Base-by-base conservation (phyloP, 2,113 vertebrate genomes). In the Noctilio leporinus region DNA sequence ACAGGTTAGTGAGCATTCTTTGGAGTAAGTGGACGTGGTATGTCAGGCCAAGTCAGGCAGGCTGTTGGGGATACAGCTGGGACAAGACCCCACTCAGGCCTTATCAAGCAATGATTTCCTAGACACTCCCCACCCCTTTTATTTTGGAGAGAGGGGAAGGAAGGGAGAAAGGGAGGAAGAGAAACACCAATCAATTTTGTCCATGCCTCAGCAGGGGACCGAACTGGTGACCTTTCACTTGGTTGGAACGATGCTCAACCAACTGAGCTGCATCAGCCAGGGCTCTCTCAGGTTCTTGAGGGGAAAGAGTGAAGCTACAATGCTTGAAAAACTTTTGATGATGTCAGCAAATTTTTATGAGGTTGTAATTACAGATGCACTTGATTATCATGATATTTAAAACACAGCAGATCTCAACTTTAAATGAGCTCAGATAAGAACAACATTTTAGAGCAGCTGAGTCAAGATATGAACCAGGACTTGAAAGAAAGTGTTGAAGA, bases 1-100 rank as follows among this genome's bases (percentile, higher is more conserved):
- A 9, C 9, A 1, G 16, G 14, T 4, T 22, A 12, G 24, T 22
- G 19, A 7, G n/a, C 3, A 40, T 24, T 30, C 43, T 35, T 24
- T 65, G 40, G 78, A 24, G 38, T 59, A 5, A 10, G 6, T 2
- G 33, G 81, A 35, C 33, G 57, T 28, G 4, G 26, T 77, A 47
- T 33, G 51, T 40, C n/a, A 3, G 40, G 45, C 59, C 49, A 20
- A 53, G 26, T 57, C 24, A 33, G 4, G 3, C 22, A 20, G 64
- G 51, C 45, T 38, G 20, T 4, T 8, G 70, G 40, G 7, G 35
- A 59, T 6, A 14, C 0, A 0, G 20, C 55, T 22, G 47, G 40
- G 40, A 82, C 11, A 28, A 69, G 51, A 70, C 47, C 77, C 16
- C 28, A 26, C 8, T 5, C 10, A 14, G 38, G 7, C 22, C 35